Evolutionary conservation across 2,113 vertebrate genomes (phyloP).

Genomic region (Ictalurus punctatus): DNA sequence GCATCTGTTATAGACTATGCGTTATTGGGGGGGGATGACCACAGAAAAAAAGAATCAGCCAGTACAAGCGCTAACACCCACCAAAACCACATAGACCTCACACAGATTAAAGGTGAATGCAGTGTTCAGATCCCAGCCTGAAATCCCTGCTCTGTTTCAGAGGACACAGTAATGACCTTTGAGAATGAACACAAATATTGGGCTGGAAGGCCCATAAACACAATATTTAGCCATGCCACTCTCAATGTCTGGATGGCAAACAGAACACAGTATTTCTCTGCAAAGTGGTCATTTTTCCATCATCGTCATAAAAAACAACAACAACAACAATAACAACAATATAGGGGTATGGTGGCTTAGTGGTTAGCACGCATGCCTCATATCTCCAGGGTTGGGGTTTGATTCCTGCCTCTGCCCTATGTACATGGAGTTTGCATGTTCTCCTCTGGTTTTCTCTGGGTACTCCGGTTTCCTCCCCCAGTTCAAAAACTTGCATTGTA

Average conservation of each 20-base stretch:
- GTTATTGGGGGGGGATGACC: conserved; percentile 14
- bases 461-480: too few species aligned
- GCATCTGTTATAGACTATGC: conserved; percentile 51
- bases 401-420: too few species aligned
- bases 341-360: too few species aligned
- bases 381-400: too few species aligned
- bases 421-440: too few species aligned
- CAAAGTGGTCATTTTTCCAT: neutral
- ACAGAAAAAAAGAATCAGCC: neutral
- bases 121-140: conserved; percentile 12
- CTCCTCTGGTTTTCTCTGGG: too few species aligned
- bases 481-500: too few species aligned
- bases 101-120: conserved; percentile 18
- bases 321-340: neutral
- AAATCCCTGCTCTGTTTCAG: neutral
- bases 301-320: neutral
- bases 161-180: neutral
- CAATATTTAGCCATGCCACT: neutral
- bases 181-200: neutral
- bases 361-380: too few species aligned
- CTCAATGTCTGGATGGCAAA: neutral
- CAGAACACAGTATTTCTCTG: neutral
- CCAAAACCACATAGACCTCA: neutral
- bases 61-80: neutral
- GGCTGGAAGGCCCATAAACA: neutral